Base-by-base conservation (phyloP, 1,140 invertebrate genomes). In the Telenomus remus region DNA sequence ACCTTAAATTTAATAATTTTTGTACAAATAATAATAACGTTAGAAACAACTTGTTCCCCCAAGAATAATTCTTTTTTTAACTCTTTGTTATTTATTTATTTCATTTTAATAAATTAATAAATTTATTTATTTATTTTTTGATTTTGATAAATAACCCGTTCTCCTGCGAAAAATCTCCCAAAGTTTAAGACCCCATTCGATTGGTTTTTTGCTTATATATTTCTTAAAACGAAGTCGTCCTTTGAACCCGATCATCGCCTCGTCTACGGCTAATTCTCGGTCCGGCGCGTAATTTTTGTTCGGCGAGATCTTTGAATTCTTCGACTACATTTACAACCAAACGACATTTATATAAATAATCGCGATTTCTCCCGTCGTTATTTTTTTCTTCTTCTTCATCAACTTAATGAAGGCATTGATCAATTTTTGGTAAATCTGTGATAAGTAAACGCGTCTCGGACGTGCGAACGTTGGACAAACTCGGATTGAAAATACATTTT, bases 21-120 rank as follows among this genome's bases (percentile, higher is more conserved):
- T 35, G n/a, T n/a, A n/a, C n/a, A n/a, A n/a, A n/a, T n/a, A n/a
- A n/a, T n/a, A n/a, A n/a, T n/a, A n/a, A 39, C 13, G 7, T 56
- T 39, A 4, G 14, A 34, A 27, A 55, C 53, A 11, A 43, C 15
- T 13, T 16, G 51, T 42, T 54, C 15, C 11, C 15, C 43, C 12
- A 51, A 35, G 14, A 51, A 0, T 54, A 12, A 42, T 37, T 54
- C 14, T 16, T 16, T 54, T 48, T 59, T 35, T 5, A 10, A 10
- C 55, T 55, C 61, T 55, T 65, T 65, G 54, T 65, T 55, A 12
- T 51, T 51, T 12, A 55, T 7, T 15, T 65, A 65, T 37, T n/a
- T n/a, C n/a, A n/a, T n/a, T n/a, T n/a, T n/a, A n/a, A n/a, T n/a
- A n/a, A n/a, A n/a, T n/a, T n/a, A n/a, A n/a, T n/a, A n/a, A n/a